Base-by-base conservation (phyloP, 2,113 vertebrate genomes). In the Struthio camelus region DNA sequence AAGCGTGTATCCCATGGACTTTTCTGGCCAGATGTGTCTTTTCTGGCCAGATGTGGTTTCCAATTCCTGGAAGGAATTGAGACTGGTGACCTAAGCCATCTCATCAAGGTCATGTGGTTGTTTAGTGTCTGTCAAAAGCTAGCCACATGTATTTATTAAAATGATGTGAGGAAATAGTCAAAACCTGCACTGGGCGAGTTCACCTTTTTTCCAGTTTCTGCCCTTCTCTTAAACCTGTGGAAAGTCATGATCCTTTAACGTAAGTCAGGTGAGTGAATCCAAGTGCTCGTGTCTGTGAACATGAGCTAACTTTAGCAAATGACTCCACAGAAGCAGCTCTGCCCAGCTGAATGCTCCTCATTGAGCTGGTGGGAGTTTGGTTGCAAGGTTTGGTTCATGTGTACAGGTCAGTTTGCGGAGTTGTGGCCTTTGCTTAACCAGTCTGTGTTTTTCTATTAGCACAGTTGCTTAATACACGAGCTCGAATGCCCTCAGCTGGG, bases 1-100 rank as follows among this genome's bases (percentile, higher is more conserved):
- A 83, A 62, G 59, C 54, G 5, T 0, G 0, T 27, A 6, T 75
- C 54, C 36, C 14, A 7, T 66, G 44, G 56, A 18, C 38, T 76
- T 67, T 16, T 9, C 18, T 25, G 14, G 6, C 20, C 25, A 56
- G 20, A 14, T 61, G 16, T 20, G 59, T 73, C 22, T 80, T 76
- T n/a, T n/a, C n/a, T n/a, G n/a, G n/a, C n/a, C n/a, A n/a, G n/a
- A 3, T 5, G 0, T 71, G 36, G 22, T 64, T 77, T 80, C 48
- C 22, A 17, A 1, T 67, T 77, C 48, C 28, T 53, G 17, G 64
- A 42, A 77, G 42, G 36, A 36, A 42, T 69, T 58, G 50, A 17
- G 53, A 75, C 13, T 36, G 51, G 42, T 59, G 69, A 62, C 59
- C 34, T 65, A 6, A 66, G 22, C 23, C 17, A 24, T 75, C 53